Evolutionary conservation across 35 echinoderm and acorn worm species (phyloP).

Genomic region (Eucidaris tribuloides): DNA sequence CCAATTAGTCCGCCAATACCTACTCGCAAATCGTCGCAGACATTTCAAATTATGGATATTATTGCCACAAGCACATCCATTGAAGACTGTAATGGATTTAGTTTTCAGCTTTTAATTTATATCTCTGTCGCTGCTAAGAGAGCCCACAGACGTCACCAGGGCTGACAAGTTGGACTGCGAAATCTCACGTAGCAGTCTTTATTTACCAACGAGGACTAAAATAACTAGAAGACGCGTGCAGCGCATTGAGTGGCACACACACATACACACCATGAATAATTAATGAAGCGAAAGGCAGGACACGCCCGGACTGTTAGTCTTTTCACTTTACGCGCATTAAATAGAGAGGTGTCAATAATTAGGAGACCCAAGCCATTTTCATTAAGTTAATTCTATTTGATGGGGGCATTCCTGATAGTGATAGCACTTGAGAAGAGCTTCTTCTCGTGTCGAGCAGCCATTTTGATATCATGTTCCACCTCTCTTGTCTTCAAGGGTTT

Average conservation of each 20-base stretch:
- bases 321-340: constrained; percentile 26
- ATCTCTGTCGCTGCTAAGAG: background rate
- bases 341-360: constrained; percentile 28
- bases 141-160: background rate
- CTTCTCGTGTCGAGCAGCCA: background rate
- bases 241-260: background rate
- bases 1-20: constrained; percentile 30
- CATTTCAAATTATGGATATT: constrained; percentile 38
- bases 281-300: background rate
- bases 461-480: background rate
- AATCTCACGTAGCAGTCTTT: background rate
- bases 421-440: background rate
- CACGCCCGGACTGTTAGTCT: constrained; percentile 7
- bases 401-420: background rate
- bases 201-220: background rate
- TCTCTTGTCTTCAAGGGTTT: background rate
- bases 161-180: background rate
- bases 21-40: constrained; percentile 26
- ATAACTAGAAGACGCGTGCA: background rate
- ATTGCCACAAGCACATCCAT: constrained; percentile 32
- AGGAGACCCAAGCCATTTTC: constrained; percentile 33
- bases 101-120: constrained; percentile 9
- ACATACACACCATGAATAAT: background rate
- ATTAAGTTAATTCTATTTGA: constrained; percentile 36
- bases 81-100: constrained; percentile 31